Percentiles rank a stretch among this genome's conserved stretches.
phyloP scores from a whole-genome alignment of 2,888 invertebrate genomes.

The Agrotis puta region DNA sequence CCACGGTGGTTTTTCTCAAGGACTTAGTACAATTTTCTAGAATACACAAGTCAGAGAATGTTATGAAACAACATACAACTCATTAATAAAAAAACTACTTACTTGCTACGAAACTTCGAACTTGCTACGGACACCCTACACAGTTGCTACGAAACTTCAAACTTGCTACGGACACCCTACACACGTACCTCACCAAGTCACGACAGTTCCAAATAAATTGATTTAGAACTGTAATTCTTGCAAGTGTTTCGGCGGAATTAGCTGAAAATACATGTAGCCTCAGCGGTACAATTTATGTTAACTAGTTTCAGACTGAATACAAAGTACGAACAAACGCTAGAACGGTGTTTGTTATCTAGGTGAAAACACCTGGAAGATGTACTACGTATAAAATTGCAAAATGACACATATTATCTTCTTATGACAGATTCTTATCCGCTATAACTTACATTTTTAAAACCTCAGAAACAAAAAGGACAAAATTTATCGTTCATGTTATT shows the following conservation, averaged over 20 bases:
- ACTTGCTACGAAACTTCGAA: constrained; percentile 12
- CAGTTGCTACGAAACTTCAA: too few relatives aligned
- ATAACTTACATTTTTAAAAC: background rate
- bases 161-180: constrained; percentile 1
- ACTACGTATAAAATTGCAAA: background rate
- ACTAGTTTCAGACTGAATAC: constrained; percentile 49
- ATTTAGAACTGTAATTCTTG: constrained; percentile 39
- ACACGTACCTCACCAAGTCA: constrained; percentile 12
- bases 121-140: background rate
- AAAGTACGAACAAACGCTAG: constrained; percentile 15
- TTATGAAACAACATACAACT: background rate
- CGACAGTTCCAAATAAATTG: constrained; percentile 36
- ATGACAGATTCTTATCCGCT: background rate
- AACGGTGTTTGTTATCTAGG: constrained; percentile 3
- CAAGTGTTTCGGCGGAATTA: constrained; percentile 31
- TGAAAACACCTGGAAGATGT: background rate
- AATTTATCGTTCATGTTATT: background rate
- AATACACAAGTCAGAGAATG: background rate
- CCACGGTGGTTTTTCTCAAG: too few relatives aligned
- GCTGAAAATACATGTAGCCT: constrained; percentile 26
- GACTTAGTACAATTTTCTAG: background rate
- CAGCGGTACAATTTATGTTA: constrained; percentile 27
- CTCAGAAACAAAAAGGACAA: background rate
- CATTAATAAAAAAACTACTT: too few relatives aligned
- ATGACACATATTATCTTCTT: too few relatives aligned